These are phyloP conservation scores for Tipula lateralis DNA, from an alignment of 2,888 invertebrate genomes.

Conservation along the genomic window DNA sequence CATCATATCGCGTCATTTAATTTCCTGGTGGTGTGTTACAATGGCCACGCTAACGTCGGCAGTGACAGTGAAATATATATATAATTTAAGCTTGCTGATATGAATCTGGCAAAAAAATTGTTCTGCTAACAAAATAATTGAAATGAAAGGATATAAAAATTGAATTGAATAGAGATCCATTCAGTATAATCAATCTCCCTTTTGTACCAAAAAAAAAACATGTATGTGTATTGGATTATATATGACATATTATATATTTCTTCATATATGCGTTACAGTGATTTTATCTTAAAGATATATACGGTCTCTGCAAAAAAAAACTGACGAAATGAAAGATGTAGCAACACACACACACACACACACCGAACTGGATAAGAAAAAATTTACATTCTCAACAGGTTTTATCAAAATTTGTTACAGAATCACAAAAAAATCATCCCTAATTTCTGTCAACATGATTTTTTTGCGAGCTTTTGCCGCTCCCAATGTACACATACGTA, in stretches of 20 bases:
- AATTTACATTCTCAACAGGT: slow-evolving; percentile 29
- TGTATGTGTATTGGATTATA: not conserved
- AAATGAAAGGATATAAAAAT: not conserved
- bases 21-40: not conserved
- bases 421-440: not conserved
- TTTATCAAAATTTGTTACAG: not conserved
- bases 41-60: not conserved
- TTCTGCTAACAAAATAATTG: not conserved
- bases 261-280: not conserved
- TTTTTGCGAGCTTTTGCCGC: not conserved
- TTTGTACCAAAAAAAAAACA: not conserved
- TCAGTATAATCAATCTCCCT: not conserved
- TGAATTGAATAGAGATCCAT: slow-evolving; percentile 7
- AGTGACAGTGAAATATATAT: not conserved
- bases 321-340: not conserved
- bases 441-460: not conserved
- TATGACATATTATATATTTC: not conserved
- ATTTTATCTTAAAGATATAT: not conserved
- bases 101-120: not conserved
- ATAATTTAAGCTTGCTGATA: not conserved
- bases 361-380: not conserved
- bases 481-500: not conserved
- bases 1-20: not conserved
- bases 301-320: not conserved
- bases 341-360: not conserved